Evolutionary conservation across 30 jellyfish, hydroid and myxozoan genomes (phyloP).

Genomic region (Aurelia coerulea): DNA sequence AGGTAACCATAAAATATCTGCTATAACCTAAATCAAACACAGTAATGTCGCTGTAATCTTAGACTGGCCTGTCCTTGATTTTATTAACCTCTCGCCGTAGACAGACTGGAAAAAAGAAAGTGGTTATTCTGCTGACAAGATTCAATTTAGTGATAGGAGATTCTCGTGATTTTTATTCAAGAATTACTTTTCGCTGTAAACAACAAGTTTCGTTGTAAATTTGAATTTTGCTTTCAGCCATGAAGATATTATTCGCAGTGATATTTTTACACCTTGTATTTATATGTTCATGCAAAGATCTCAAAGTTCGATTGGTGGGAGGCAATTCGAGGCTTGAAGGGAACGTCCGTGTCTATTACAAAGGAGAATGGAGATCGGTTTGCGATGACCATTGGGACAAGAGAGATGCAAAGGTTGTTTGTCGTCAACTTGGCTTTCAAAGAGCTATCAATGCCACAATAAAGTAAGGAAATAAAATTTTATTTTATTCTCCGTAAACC

Average conservation of each 20-base stretch:
- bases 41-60: no score
- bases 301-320: constrained; percentile 72
- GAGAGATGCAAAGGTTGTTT: constrained; percentile 94
- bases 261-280: neutral
- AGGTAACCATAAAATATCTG: no score
- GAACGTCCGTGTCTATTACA: constrained; percentile 71
- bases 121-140: no score
- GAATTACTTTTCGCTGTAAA: neutral
- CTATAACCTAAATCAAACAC: no score
- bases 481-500: no score
- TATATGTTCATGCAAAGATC: neutral
- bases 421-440: constrained; percentile 90
- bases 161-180: no score
- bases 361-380: constrained; percentile 82
- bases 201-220: neutral
- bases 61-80: no score
- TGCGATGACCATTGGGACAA: constrained; percentile 94
- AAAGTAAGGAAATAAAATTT: constrained; percentile 40
- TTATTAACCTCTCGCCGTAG: no score
- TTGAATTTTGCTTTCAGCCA: neutral
- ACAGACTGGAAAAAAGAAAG: no score
- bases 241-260: neutral
- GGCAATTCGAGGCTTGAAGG: constrained; percentile 79
- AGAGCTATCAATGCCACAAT: constrained; percentile 66
- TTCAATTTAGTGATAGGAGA: no score